A percentile compares a stretch with the other conserved stretches of the same genome.
Conservation (phyloP, 2,888 invertebrate genomes). For the Conus canariensis region DNA sequence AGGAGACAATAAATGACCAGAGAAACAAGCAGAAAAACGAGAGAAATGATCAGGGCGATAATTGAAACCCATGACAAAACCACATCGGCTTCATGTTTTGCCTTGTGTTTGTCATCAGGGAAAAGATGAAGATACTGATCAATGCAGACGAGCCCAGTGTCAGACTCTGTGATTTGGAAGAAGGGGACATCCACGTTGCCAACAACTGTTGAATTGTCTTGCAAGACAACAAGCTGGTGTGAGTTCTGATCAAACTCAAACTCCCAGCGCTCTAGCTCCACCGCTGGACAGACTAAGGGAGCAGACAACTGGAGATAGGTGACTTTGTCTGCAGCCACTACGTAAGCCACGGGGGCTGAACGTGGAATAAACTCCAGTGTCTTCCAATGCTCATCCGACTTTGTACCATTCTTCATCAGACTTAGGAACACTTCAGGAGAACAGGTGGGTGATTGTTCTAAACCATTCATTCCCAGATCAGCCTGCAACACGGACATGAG, state of each 20-base stretch:
- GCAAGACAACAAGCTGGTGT: neutral
- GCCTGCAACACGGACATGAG: neutral
- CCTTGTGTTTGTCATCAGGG: neutral
- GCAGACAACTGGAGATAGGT: neutral
- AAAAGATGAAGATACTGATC: neutral
- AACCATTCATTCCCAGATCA: neutral
- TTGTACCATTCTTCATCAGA: neutral
- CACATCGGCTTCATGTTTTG: neutral
- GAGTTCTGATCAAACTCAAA: slow-evolving; percentile 11
- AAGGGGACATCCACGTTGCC: neutral
- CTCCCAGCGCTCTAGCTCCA: neutral
- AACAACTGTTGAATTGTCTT: neutral
- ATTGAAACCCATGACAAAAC: slow-evolving; percentile 35
- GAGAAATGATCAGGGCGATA: slow-evolving; percentile 44
- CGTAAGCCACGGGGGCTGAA: too few species aligned
- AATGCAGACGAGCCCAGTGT: neutral
- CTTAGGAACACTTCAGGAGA: neutral
- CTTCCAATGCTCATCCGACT: neutral
- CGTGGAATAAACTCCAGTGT: neutral
- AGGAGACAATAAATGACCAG: slow-evolving; percentile 50
- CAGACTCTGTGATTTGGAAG: neutral
- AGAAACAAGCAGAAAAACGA: slow-evolving; percentile 51
- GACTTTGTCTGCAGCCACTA: neutral
- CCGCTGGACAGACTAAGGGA: neutral
- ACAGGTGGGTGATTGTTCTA: neutral